phyloP scores from a whole-genome alignment of 1,140 invertebrate species.

The Scaptomyza graminum region DNA sequence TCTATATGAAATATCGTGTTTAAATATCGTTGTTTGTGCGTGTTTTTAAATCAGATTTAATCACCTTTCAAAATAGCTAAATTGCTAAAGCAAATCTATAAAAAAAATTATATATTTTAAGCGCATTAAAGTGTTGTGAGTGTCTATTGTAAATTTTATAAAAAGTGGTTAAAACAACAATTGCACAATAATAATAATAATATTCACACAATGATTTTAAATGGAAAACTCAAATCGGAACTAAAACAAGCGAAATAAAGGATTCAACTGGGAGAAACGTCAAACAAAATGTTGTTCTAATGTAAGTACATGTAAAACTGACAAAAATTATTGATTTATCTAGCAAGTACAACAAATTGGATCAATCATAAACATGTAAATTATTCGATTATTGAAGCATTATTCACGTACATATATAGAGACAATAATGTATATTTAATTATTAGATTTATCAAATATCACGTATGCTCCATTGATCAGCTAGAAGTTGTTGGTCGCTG shows the following conservation, averaged over 20 bases:
- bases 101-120: constrained; percentile 7
- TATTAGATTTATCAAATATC: constrained; percentile 9
- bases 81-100: constrained; percentile 11
- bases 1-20: constrained; percentile 48
- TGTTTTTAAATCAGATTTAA: constrained; percentile 33
- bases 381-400: neutral
- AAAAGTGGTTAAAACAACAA: constrained; percentile 6
- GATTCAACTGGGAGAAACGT: constrained; percentile 22
- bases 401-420: neutral
- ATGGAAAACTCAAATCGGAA: constrained; percentile 33
- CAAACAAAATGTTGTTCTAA: constrained; percentile 31
- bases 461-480: constrained; percentile 68
- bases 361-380: neutral
- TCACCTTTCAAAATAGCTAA: constrained; percentile 9
- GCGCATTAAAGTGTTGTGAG: constrained; percentile 2
- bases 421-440: neutral
- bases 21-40: constrained; percentile 22
- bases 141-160: constrained; percentile 3
- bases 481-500: constrained; percentile 13
- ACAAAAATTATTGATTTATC: constrained; percentile 13
- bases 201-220: constrained; percentile 1
- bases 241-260: neutral
- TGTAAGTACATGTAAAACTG: constrained; percentile 49
- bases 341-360: neutral
- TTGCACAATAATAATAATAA: constrained; percentile 18